Evolutionary conservation across 2,797 vertebrate species (phyloP), one percentile per base, ranked within the genome.

Genomic region (Myotis planiceps): DNA sequence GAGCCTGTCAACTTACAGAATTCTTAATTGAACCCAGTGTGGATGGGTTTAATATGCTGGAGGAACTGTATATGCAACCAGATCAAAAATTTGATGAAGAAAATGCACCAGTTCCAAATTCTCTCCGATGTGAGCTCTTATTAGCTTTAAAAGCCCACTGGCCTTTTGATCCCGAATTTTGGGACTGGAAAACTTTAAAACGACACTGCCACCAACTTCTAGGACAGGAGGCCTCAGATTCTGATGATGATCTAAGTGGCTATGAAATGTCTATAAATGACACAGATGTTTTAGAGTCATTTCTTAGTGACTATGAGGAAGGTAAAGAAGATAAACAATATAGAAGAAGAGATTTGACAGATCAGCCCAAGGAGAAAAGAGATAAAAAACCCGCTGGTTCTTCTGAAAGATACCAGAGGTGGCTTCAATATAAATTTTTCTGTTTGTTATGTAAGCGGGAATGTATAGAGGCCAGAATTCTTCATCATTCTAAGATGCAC

Each of bases 161-260:
- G 99, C 99, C 99, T 18, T 99, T 99, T 98, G 99, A 99, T 98
- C 99, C 99, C 1, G 99, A 99, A 97, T 99, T 99, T 98, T 99
- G 99, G 99, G 99, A 99, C 98, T 99, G 99, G 99, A 99, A 99
- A 98, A 99, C 99, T 86, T 98, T 99, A 21, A 99, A 99, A 96
- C 98, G 99, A 83, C 99, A 99, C 88, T 99, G 99, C 96, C 97
- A 98, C 86, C 99, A 99, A 76, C 98, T 99, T 2, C 97, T 99
- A 27, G 99, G 99, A 68, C 98, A 99, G 97, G 99, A 96, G 78
- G 98, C 98, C 82, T 99, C 98, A 37, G 99, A 99, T 96, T 98
- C 98, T 0, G 99, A 99, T 10, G 99, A 99, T 78, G 99, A 99
- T 29, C 98, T 98, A 95, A 98, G 98, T 69, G 99, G 98, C 94